Conservation (phyloP, 2,888 invertebrate genomes). For the Eupithecia exiguata region DNA sequence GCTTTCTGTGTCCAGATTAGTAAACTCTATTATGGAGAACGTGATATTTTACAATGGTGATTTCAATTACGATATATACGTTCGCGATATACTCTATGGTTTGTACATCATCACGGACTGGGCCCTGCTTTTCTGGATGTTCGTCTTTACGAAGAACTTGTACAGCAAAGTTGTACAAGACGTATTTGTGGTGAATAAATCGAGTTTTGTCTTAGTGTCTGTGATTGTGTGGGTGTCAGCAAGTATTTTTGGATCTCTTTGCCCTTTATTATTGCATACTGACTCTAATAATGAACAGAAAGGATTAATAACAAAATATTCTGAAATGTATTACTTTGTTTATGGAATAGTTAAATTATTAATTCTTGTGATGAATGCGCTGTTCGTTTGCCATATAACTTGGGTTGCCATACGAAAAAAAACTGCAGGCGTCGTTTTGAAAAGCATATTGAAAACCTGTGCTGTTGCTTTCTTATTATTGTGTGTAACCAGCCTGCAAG, state of each 20-base stretch:
- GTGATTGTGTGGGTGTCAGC: constrained; percentile 14
- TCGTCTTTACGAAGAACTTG: constrained; percentile 22
- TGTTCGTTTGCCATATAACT: constrained; percentile 15
- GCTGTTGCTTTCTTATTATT: constrained; percentile 18
- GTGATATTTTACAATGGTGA: neutral
- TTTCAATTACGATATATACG: neutral
- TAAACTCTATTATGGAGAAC: neutral
- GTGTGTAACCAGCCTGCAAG: constrained; percentile 24
- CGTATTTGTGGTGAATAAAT: constrained; percentile 10
- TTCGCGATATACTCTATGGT: neutral
- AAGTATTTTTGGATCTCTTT: constrained; percentile 7
- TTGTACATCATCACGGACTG: constrained; percentile 8
- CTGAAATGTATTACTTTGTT: neutral
- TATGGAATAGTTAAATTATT: constrained; percentile 27
- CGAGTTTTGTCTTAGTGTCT: constrained; percentile 15
- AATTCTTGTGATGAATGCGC: constrained; percentile 16
- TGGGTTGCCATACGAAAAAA: constrained; percentile 24
- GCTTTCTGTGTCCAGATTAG: neutral
- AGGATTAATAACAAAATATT: neutral
- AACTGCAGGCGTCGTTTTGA: neutral
- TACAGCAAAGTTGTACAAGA: constrained; percentile 20
- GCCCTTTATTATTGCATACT: constrained; percentile 5
- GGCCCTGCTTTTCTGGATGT: constrained; percentile 19
- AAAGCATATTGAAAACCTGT: constrained; percentile 22
- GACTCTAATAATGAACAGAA: constrained; percentile 1